Evolutionary conservation across 30 jellyfish, hydroid and myxozoan genomes (phyloP).

Genomic region (Turritopsis dohrnii): DNA sequence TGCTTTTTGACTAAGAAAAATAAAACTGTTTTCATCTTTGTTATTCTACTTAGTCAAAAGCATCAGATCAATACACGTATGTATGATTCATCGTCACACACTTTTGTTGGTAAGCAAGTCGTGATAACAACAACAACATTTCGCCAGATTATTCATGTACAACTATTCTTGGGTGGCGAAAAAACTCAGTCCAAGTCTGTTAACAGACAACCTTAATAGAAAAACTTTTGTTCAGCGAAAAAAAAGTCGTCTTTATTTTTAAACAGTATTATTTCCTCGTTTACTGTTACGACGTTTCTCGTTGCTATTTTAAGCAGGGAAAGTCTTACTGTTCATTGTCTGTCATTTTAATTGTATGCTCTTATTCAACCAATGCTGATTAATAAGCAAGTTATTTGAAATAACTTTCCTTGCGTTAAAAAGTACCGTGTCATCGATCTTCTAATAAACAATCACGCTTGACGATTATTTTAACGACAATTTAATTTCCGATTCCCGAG

Average conservation of each 20-base stretch:
- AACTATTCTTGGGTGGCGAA: neutral
- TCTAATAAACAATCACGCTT: neutral
- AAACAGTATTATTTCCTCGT: neutral
- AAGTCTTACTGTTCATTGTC: neutral
- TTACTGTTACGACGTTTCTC: neutral
- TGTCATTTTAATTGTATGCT: neutral
- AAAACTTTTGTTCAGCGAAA: neutral
- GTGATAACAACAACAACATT: neutral
- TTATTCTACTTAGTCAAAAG: neutral
- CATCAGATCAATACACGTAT: no score
- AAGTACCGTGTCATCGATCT: neutral
- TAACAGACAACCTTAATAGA: neutral
- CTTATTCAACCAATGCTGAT: neutral
- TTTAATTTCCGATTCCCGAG: neutral
- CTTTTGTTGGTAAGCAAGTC: neutral
- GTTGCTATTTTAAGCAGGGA: neutral
- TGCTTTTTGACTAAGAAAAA: neutral
- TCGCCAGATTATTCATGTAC: neutral
- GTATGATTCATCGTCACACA: neutral
- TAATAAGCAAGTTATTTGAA: neutral
- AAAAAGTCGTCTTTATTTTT: neutral
- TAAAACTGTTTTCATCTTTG: neutral
- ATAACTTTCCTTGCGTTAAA: neutral
- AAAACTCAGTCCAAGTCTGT: neutral
- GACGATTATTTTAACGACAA: neutral